Percentiles rank a stretch among this genome's conserved stretches.
Conservation (phyloP, 2,113 vertebrate species). For the Cricetomys ansorgei region DNA sequence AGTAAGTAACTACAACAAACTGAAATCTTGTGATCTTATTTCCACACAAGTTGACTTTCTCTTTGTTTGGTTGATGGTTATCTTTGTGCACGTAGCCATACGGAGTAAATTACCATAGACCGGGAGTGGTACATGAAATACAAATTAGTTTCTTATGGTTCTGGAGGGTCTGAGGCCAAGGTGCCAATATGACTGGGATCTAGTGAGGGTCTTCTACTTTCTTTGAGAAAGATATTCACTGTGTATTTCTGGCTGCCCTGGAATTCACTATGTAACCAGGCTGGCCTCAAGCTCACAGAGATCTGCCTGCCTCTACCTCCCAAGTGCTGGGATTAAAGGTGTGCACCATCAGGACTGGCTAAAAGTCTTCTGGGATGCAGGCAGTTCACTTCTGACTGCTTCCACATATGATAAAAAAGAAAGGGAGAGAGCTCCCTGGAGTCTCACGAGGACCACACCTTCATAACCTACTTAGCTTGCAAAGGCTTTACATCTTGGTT, state of each 20-base stretch:
- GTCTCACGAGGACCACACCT: background rate
- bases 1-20: slow-evolving; percentile 60
- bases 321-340: background rate
- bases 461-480: background rate
- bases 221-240: background rate
- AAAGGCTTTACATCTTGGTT: background rate
- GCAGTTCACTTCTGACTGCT: background rate
- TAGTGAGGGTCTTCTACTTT: background rate
- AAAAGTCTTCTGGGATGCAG: background rate
- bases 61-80: background rate
- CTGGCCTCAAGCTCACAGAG: background rate
- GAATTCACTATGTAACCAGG: background rate
- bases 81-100: background rate
- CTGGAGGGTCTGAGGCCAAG: background rate
- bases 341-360: background rate
- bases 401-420: background rate
- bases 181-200: background rate
- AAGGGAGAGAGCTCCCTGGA: background rate
- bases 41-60: background rate
- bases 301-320: background rate
- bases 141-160: background rate
- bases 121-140: background rate
- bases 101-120: background rate
- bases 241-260: background rate
- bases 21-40: background rate